Evolutionary conservation across 2,113 vertebrate species (phyloP).

Genomic region (Panthera leo): DNA sequence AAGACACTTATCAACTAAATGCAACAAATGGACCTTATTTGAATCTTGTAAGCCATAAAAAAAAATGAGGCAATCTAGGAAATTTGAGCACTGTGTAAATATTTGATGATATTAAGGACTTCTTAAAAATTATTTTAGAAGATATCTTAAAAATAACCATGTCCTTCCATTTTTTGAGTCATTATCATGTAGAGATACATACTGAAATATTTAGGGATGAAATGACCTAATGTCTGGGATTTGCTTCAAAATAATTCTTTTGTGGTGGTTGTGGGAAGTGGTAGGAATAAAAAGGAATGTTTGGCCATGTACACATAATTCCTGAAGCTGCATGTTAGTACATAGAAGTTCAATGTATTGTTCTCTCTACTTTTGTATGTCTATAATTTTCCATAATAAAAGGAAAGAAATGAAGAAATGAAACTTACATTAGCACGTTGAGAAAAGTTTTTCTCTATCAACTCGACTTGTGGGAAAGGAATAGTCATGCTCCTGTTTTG

Average conservation of each 20-base stretch:
- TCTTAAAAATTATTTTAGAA: background rate
- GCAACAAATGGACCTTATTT: background rate
- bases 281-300: background rate
- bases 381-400: background rate
- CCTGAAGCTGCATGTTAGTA: background rate
- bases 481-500: background rate
- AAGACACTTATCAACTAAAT: background rate
- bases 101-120: background rate
- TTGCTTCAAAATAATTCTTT: background rate
- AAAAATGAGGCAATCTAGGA: background rate
- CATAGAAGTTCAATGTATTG: background rate
- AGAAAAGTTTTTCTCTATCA: slow-evolving; percentile 37
- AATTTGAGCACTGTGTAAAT: background rate
- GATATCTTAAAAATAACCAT: background rate
- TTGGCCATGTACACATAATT: background rate
- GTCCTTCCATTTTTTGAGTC: background rate
- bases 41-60: background rate
- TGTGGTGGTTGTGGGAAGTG: background rate
- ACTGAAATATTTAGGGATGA: background rate
- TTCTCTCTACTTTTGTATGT: background rate
- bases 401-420: background rate
- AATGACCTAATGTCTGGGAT: background rate
- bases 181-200: background rate
- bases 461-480: slow-evolving; percentile 77
- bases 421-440: slow-evolving; percentile 48